Evolutionary conservation across 2,888 invertebrate species (phyloP).

Genomic region (Bedellia somnulentella): DNA sequence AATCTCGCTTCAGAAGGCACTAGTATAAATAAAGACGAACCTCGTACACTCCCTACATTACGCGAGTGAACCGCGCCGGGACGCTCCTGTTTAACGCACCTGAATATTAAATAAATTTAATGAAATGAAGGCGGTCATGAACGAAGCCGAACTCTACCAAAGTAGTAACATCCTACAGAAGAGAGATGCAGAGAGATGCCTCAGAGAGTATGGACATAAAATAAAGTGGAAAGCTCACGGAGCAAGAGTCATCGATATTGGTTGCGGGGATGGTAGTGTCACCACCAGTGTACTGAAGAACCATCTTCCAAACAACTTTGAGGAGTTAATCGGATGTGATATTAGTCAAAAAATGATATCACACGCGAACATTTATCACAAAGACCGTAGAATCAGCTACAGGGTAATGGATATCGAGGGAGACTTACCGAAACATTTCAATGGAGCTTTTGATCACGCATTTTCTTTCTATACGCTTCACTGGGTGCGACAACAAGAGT

Average conservation of each 20-base stretch:
- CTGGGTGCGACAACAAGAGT: slow-evolving; percentile 77
- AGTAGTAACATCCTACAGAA: slow-evolving; percentile 69
- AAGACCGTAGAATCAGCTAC: slow-evolving; percentile 42
- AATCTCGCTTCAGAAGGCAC: too few species aligned
- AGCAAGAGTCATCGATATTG: slow-evolving; percentile 66
- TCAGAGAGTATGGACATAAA: slow-evolving; percentile 64
- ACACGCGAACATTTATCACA: slow-evolving; percentile 58
- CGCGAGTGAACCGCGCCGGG: slow-evolving; percentile 35
- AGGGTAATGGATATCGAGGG: slow-evolving; percentile 61
- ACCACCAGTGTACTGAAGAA: slow-evolving; percentile 66
- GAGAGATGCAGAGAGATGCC: slow-evolving; percentile 47
- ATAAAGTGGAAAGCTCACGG: slow-evolving; percentile 59
- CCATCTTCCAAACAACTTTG: slow-evolving; percentile 56
- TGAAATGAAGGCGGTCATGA: slow-evolving; percentile 37
- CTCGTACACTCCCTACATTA: slow-evolving; percentile 25
- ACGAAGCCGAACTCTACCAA: slow-evolving; percentile 69
- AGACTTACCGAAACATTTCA: slow-evolving; percentile 41
- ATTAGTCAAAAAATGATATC: slow-evolving; percentile 72
- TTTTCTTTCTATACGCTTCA: slow-evolving; percentile 80
- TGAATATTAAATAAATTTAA: not conserved
- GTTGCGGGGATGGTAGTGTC: slow-evolving; percentile 75
- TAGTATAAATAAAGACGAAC: slow-evolving; percentile 41
- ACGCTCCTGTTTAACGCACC: slow-evolving; percentile 23
- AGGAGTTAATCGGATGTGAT: slow-evolving; percentile 65
- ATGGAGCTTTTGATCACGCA: slow-evolving; percentile 64